Conservation (phyloP, 2,113 vertebrate genomes). For the Tiliqua scincoides region DNA sequence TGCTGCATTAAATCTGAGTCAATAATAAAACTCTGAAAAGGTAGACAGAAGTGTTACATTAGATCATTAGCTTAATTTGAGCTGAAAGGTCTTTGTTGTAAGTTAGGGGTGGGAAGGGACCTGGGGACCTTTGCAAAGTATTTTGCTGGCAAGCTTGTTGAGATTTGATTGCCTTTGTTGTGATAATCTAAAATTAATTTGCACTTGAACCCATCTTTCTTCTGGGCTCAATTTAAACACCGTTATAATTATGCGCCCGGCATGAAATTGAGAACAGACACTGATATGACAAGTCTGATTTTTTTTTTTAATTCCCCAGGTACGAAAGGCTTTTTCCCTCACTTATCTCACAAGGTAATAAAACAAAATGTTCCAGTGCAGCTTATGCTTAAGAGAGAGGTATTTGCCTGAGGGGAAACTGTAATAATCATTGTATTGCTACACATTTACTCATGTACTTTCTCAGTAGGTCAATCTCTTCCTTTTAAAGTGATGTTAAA, state of each 20-base stretch:
- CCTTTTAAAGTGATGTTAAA: slow-evolving; percentile 88
- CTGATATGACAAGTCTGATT: slow-evolving; percentile 89
- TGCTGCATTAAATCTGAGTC: slow-evolving; percentile 71
- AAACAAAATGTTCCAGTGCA: slow-evolving; percentile 92
- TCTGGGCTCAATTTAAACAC: slow-evolving; percentile 96
- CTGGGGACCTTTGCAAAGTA: slow-evolving; percentile 86
- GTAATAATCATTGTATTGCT: slow-evolving; percentile 88
- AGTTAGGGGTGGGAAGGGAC: slow-evolving; percentile 80
- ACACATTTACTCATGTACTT: slow-evolving; percentile 88
- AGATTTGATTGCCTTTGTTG: slow-evolving; percentile 97
- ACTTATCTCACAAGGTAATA: slow-evolving; percentile 96
- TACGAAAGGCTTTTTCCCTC: slow-evolving; percentile 82
- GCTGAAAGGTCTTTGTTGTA: slow-evolving; percentile 87
- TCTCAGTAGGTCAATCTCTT: slow-evolving; percentile 88
- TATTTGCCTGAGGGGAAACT: slow-evolving; percentile 96
- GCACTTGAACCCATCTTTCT: slow-evolving; percentile 99
- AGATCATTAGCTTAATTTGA: slow-evolving; percentile 90
- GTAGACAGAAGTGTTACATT: slow-evolving; percentile 79
- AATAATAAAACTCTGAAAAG: slow-evolving; percentile 72
- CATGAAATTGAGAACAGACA: slow-evolving; percentile 92
- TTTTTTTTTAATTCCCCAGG: slow-evolving; percentile 91
- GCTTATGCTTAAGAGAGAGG: slow-evolving; percentile 89
- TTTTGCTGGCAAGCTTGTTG: slow-evolving; percentile 88
- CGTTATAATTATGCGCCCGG: slow-evolving; percentile 91
- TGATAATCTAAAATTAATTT: slow-evolving; percentile 99